A percentile compares a stretch with the other conserved stretches of the same genome.
phyloP scores from a whole-genome alignment of 2,113 vertebrate genomes.

The Tringa solitaria region DNA sequence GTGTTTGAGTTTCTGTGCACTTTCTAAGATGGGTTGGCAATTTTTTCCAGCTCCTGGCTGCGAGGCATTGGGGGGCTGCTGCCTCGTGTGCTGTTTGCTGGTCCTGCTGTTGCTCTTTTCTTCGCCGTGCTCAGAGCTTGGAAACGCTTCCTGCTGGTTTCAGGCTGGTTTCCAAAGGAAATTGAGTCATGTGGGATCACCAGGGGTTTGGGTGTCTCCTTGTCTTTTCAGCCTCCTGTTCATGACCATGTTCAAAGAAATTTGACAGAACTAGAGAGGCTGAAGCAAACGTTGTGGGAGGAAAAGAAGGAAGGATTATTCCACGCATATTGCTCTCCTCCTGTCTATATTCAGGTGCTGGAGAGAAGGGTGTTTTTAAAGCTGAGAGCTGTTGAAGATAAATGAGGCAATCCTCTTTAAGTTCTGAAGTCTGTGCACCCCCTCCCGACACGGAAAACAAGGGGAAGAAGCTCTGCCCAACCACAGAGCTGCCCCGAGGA shows the following conservation, averaged over 20 bases:
- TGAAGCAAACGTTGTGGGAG: not conserved
- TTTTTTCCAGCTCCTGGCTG: not conserved
- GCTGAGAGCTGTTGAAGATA: not conserved
- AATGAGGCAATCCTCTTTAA: not conserved
- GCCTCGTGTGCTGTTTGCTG: not conserved
- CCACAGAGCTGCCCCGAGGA: not conserved
- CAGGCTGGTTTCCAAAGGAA: not conserved
- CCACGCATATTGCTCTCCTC: not conserved
- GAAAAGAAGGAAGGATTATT: not conserved
- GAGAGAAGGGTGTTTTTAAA: not conserved
- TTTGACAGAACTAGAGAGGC: not conserved
- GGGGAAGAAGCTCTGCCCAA: not conserved
- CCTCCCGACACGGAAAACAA: not conserved
- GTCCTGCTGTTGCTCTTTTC: not conserved
- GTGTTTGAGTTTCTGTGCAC: not conserved
- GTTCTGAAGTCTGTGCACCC: not conserved
- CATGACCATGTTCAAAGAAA: fast-evolving
- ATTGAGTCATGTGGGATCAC: not conserved
- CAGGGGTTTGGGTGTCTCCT: not conserved
- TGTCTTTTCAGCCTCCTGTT: not conserved
- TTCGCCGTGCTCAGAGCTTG: not conserved
- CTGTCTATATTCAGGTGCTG: not conserved
- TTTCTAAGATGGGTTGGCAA: not conserved
- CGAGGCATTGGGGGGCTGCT: not conserved
- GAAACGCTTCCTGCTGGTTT: not conserved